Evolutionary conservation across 2,888 invertebrate species (phyloP).

Genomic region (Cataglyphis cursor): DNA sequence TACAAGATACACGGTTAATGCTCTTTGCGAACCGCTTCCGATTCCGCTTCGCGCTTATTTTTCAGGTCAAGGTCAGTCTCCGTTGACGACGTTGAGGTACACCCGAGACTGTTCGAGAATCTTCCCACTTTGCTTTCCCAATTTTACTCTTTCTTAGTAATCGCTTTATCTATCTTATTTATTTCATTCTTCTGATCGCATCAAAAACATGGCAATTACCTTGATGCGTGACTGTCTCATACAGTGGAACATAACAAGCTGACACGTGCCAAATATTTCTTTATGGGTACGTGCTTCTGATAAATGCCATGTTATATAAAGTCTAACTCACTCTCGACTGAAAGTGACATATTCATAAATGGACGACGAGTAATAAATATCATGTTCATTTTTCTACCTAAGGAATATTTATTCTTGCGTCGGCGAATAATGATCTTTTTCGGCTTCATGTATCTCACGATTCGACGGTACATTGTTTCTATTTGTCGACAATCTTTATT

Average conservation of each 20-base stretch:
- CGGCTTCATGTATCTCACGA: constrained; percentile 44
- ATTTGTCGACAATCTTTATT: neutral
- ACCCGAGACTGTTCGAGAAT: neutral
- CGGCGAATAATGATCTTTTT: constrained; percentile 45
- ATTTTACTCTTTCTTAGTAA: neutral
- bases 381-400: constrained; percentile 49
- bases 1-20: constrained; percentile 34
- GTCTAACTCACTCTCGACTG: neutral
- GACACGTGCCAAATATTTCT: neutral
- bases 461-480: constrained; percentile 46
- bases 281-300: neutral
- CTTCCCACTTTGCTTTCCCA: neutral
- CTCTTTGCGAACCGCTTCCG: constrained; percentile 60
- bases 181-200: neutral
- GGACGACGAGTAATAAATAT: constrained; percentile 45
- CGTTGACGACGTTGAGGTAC: neutral
- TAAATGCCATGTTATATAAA: constrained; percentile 2
- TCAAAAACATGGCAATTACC: neutral
- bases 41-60: constrained; percentile 65
- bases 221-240: constrained; percentile 12
- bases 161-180: neutral
- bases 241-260: constrained; percentile 6
- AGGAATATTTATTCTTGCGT: constrained; percentile 44
- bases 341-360: constrained; percentile 34
- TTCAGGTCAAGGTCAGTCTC: constrained; percentile 66